These are phyloP conservation scores for Aspidiotus destructor DNA, from an alignment of 2,888 invertebrate species.

Conservation along the genomic window DNA sequence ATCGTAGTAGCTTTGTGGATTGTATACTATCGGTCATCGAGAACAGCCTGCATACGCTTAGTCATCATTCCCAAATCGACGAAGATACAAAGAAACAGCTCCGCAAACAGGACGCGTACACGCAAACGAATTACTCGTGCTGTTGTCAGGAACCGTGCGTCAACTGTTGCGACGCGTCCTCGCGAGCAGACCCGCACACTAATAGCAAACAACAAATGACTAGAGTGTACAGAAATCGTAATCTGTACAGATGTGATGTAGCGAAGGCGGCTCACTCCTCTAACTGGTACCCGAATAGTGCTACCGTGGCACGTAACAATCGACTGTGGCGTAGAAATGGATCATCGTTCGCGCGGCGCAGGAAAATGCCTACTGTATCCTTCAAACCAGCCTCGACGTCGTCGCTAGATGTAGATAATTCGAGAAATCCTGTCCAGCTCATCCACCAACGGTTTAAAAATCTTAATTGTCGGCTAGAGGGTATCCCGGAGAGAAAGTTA, in stretches of 20 bases:
- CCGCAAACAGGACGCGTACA: conserved; percentile 9
- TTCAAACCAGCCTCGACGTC: not conserved
- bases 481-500: conserved; percentile 23
- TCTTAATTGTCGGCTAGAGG: conserved; percentile 27
- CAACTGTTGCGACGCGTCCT: not conserved
- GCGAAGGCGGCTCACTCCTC: not conserved
- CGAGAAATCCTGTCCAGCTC: conserved; percentile 21
- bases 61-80: not conserved
- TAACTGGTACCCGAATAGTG: conserved; percentile 12
- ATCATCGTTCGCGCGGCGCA: not conserved
- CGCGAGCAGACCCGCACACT: conserved; percentile 1
- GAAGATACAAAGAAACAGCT: not conserved
- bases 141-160: not conserved
- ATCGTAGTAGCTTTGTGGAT: conserved; percentile 14
- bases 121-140: not conserved
- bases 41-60: conserved; percentile 10
- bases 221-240: conserved; percentile 23
- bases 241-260: conserved; percentile 6
- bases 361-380: not conserved
- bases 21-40: conserved; percentile 12
- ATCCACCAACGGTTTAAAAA: conserved; percentile 26
- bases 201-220: conserved; percentile 15
- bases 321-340: not conserved
- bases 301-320: not conserved
- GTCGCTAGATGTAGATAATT: not conserved